Percentiles rank a stretch among this genome's conserved stretches.
Conservation (phyloP, 2,113 vertebrate species). For the Carassius gibelio region DNA sequence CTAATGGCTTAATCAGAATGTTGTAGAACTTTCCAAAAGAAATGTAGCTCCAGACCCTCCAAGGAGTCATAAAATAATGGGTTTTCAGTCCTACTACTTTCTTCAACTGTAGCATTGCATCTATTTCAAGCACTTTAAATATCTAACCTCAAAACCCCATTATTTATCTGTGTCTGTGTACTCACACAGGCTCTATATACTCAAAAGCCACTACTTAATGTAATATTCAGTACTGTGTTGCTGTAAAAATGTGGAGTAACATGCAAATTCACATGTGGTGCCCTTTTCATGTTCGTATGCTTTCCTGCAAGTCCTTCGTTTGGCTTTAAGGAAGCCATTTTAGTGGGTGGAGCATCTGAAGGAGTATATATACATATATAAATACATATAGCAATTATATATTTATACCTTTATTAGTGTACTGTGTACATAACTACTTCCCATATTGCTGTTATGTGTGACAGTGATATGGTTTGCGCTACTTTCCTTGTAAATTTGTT, state of each 20-base stretch:
- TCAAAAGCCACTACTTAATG: slow-evolving; percentile 11
- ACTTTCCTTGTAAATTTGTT: slow-evolving; percentile 97
- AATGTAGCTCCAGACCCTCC: neutral
- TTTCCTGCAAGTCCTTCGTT: slow-evolving; percentile 55
- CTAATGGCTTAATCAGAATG: neutral
- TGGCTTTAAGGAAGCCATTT: slow-evolving; percentile 61
- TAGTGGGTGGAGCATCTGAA: slow-evolving; percentile 68
- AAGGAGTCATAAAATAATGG: neutral
- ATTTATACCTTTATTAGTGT: slow-evolving; percentile 46
- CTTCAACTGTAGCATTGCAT: slow-evolving; percentile 3
- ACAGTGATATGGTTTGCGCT: slow-evolving; percentile 94
- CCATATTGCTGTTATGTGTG: slow-evolving; percentile 94
- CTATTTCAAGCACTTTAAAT: slow-evolving; percentile 24
- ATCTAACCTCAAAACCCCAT: neutral
- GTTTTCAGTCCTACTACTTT: neutral
- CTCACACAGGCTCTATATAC: slow-evolving; percentile 24
- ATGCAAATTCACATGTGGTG: slow-evolving; percentile 37
- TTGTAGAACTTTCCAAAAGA: neutral
- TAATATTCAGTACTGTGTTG: slow-evolving; percentile 32
- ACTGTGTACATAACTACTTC: slow-evolving; percentile 82
- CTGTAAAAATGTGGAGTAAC: slow-evolving; percentile 41
- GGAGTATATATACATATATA: slow-evolving; percentile 59
- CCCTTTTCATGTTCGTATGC: slow-evolving; percentile 1
- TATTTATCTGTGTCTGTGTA: neutral
- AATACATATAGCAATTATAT: slow-evolving; percentile 46